These are phyloP conservation scores for Apus apus DNA, from an alignment of 2,113 vertebrate genomes.

Conservation along the genomic window DNA sequence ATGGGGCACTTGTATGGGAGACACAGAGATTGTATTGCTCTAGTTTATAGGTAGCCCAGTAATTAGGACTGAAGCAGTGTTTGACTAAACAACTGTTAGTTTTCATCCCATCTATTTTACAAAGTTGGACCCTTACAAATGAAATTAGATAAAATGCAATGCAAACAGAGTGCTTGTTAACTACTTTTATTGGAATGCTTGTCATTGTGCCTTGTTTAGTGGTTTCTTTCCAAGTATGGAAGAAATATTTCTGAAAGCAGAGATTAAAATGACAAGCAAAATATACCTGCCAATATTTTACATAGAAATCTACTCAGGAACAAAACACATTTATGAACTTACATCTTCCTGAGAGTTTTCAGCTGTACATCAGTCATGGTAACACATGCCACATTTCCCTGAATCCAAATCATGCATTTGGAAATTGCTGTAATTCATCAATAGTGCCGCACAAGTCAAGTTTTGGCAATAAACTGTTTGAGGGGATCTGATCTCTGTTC, in stretches of 20 bases:
- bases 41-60: neutral
- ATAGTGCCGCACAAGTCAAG: neutral
- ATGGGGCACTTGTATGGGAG: too few relatives aligned
- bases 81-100: neutral
- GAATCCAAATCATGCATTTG: neutral
- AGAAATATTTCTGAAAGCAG: constrained; percentile 24
- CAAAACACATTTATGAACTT: neutral
- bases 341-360: neutral
- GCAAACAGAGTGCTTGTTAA: constrained; percentile 27
- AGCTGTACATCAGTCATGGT: neutral
- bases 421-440: constrained; percentile 57
- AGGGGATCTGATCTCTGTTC: neutral
- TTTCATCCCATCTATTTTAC: constrained; percentile 17
- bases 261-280: constrained; percentile 21
- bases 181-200: constrained; percentile 8
- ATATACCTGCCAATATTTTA: neutral
- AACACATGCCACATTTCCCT: neutral
- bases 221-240: neutral
- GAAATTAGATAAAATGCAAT: constrained; percentile 41
- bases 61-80: neutral
- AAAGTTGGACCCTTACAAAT: neutral
- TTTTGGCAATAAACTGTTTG: constrained; percentile 16
- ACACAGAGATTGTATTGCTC: neutral
- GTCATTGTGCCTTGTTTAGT: constrained; percentile 2
- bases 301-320: neutral